Evolutionary conservation across 1,140 invertebrate species (phyloP).

Genomic region (Pseudomyrmex pallidus): DNA sequence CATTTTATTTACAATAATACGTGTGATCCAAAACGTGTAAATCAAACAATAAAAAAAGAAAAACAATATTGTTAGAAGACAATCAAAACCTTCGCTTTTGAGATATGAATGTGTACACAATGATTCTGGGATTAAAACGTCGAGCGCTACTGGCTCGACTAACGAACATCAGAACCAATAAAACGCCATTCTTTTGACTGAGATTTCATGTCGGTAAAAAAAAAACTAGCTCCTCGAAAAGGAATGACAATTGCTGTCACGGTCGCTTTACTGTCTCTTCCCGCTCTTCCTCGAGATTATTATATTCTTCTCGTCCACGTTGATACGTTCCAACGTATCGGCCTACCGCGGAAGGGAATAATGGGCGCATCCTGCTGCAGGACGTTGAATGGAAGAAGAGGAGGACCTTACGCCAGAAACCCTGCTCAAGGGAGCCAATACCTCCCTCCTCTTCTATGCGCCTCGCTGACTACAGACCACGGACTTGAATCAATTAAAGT

Average conservation of each 20-base stretch:
- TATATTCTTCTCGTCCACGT: constrained; percentile 66
- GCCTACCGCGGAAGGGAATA: constrained; percentile 76
- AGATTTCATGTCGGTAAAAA: constrained; percentile 54
- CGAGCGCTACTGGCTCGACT: background rate
- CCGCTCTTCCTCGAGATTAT: constrained; percentile 59
- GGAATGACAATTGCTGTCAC: constrained; percentile 51
- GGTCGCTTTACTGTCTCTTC: constrained; percentile 17
- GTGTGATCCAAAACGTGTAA: too few relatives aligned
- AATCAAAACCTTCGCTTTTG: background rate
- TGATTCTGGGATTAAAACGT: constrained; percentile 5
- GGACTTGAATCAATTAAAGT: constrained; percentile 85
- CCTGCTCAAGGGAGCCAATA: constrained; percentile 69
- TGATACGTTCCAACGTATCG: constrained; percentile 69
- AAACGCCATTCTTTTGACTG: background rate
- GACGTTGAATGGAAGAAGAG: constrained; percentile 72
- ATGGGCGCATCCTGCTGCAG: constrained; percentile 79
- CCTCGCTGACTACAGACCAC: constrained; percentile 82
- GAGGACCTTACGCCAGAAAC: constrained; percentile 66
- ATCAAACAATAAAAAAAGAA: background rate
- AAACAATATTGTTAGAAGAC: constrained; percentile 1
- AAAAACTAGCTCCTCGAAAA: constrained; percentile 55
- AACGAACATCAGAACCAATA: background rate
- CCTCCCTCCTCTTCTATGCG: constrained; percentile 78
- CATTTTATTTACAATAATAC: background rate
- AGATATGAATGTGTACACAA: background rate